Evolutionary conservation across 2,888 invertebrate species (phyloP).

Genomic region (Galeruca laticollis): DNA sequence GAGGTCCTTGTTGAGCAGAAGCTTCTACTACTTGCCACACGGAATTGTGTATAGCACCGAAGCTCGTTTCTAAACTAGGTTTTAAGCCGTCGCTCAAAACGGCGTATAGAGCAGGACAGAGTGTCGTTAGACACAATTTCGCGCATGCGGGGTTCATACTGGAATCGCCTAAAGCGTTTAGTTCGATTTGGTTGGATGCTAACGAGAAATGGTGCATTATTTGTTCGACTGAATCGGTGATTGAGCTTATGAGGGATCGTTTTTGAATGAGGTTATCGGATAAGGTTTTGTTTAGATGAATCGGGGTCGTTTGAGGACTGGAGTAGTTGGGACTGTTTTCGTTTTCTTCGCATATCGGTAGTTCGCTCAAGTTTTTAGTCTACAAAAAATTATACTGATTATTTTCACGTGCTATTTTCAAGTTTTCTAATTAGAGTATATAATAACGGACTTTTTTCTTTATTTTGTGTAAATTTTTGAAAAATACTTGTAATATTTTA

Average conservation of each 20-base stretch:
- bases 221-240: conserved; percentile 81
- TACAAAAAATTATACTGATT: conserved; percentile 51
- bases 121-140: conserved; percentile 78
- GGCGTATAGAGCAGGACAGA: conserved; percentile 88
- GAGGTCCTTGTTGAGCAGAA: conserved; percentile 87
- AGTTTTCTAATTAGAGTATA: no score
- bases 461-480: no score
- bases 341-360: conserved; percentile 76
- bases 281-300: conserved; percentile 52
- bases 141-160: conserved; percentile 75
- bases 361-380: conserved; percentile 73
- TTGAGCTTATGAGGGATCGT: conserved; percentile 78
- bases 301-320: conserved; percentile 67
- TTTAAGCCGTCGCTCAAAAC: conserved; percentile 88
- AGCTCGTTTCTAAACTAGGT: conserved; percentile 83
- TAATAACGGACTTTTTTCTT: no score
- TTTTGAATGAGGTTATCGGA: conserved; percentile 72
- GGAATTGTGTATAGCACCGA: conserved; percentile 87
- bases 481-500: no score
- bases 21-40: conserved; percentile 93
- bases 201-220: conserved; percentile 79
- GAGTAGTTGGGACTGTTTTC: conserved; percentile 73
- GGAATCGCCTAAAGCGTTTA: conserved; percentile 72
- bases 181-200: conserved; percentile 74
- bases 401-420: no score